Evolutionary conservation across 2,113 vertebrate species (phyloP), one percentile per base, ranked within the genome.

Genomic region (Setophaga petechia): DNA sequence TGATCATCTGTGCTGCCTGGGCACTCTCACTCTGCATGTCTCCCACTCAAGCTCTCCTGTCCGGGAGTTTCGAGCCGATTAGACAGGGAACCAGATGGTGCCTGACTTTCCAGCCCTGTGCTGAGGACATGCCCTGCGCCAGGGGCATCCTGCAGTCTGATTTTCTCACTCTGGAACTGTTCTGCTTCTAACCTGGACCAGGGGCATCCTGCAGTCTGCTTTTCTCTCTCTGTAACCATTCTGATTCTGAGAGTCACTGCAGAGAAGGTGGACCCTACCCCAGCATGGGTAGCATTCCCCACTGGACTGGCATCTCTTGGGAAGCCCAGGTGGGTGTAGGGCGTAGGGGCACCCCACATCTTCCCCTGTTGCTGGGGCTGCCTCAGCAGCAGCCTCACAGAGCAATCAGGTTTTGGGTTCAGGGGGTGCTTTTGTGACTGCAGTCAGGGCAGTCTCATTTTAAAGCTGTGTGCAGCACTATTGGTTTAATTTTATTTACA

Each of bases 401-500:
- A 80, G 33, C 59, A 55, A 8, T 11, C 39, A 67, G 55, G 33
- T 20, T 84, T 39, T 49, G 61, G 52, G 35, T 22, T 78, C 28
- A 51, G 30, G 16, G 55, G 27, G 5, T 17, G 49, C 30, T 31
- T 73, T 47, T 43, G 11, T 46, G 51, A 20, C 47, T 68, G 17
- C 47, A 87, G 6, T 47, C 61, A 54, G 46, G 27, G 35, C 61
- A 47, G 72, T 43, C 49, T 76, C 9, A 68, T 95, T 96, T 84
- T 49, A 66, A 92, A 90, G 23, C 68, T 63, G 44, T 12, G 4
- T 19, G 61, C 77, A 75, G 69, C 44, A 90, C 55, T 59, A 3
- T 55, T 4, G 11, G 59, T 96, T 97, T 97, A 37, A 35, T 96
- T 97, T 97, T 95, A 92, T 94, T 94, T 94, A 89, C 54, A 66